phyloP scores from a whole-genome alignment of 2,888 invertebrate genomes.

The Athetis lepigone region DNA sequence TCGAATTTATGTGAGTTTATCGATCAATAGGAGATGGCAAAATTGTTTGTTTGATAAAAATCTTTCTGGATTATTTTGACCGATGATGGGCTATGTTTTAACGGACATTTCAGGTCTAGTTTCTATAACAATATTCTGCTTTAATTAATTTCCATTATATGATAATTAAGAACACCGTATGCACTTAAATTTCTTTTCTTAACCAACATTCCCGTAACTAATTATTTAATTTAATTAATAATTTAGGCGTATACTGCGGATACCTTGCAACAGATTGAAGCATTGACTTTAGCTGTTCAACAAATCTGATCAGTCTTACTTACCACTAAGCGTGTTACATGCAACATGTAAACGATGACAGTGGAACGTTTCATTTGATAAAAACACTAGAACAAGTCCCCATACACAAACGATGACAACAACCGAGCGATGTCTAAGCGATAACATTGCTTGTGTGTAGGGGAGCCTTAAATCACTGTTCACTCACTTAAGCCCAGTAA shows the following conservation, averaged over 20 bases:
- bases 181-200: conserved; percentile 2
- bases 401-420: not conserved
- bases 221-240: conserved; percentile 8
- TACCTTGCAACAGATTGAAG: conserved; percentile 44
- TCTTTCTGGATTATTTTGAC: no score
- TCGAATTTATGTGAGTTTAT: no score
- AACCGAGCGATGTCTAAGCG: not conserved
- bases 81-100: no score
- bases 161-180: conserved; percentile 21
- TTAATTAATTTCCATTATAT: not conserved
- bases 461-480: not conserved
- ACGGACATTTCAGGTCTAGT: no score
- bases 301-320: conserved; percentile 76
- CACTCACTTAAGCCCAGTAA: not conserved
- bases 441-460: no score
- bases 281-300: conserved; percentile 42
- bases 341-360: conserved; percentile 63
- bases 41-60: no score
- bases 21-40: no score
- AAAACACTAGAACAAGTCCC: not conserved
- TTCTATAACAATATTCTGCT: not conserved
- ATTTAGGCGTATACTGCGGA: conserved; percentile 44
- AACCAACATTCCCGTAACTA: conserved; percentile 18
- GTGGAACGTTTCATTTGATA: conserved; percentile 27
- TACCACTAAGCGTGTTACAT: conserved; percentile 80